Evolutionary conservation across 2,888 invertebrate genomes (phyloP), one percentile per base, ranked within the genome.

Genomic region (Pristionchus exspectatus): DNA sequence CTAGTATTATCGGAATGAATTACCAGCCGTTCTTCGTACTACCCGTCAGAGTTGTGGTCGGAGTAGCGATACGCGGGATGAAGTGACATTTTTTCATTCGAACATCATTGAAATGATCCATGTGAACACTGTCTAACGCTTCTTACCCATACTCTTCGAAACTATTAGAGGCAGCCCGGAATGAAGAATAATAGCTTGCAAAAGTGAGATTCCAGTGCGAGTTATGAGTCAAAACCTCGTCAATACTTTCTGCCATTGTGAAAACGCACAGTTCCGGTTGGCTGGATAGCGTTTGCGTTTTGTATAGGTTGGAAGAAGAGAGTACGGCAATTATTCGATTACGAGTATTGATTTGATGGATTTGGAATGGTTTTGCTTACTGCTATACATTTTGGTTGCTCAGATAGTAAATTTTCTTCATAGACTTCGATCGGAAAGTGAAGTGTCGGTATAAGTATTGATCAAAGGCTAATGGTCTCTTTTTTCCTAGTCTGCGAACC

Each of bases 231-330:
- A 77, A 77, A 44, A 77, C n/a, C 14, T 12, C 21, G 44, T 9
- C 44, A 44, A 77, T 21, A 44, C 12, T 24, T 7, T 7, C 77
- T 44, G 9, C 77, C 77, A 77, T 77, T 77, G 77, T 77, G 77
- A 77, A 77, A 77, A 50, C 77, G n/a, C 27, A 50, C 77, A 77
- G 77, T 77, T 77, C 77, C 77, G 77, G 77, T 77, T 77, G 77
- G n/a, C 1, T 77, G 77, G 44, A 50, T 50, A 10, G 16, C n/a
- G 77, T 7, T 33, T 5, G 18, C 50, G 44, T 44, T 77, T 77
- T 77, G 77, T 77, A n/a, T n/a, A 24, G 14, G 30, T 30, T 69
- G 59, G 21, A 50, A 50, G 10, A n/a, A 69, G 69, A 44, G 50
- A 44, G 7, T 44, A 10, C 74, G 33, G 5, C 50, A 77, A 77